Evolutionary conservation across 2,888 invertebrate species (phyloP), one percentile per base, ranked within the genome.

Genomic region (Acleris emargana): DNA sequence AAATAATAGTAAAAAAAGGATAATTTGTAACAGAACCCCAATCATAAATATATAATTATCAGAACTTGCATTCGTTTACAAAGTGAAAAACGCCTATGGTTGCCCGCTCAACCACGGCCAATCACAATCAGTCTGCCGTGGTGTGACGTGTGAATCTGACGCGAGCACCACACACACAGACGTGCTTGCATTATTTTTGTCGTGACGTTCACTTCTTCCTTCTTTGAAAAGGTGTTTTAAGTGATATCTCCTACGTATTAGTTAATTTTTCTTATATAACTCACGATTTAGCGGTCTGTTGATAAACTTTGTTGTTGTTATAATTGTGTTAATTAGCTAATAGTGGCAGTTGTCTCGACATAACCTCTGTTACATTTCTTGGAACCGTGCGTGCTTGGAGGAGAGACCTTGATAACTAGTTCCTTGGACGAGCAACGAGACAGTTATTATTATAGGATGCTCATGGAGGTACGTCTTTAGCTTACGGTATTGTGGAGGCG

Each of bases 401-500:
- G 84, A 88, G 81, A 91, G 93, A 91, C 93, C 93, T 93, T 93
- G 93, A 93, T 91, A 92, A 91, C 90, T 92, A 84, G 93, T 92
- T 92, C 88, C 88, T 91, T 86, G 86, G 89, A 85, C 88, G 84
- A 89, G 81, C 84, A 88, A 83, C 85, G 86, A 87, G 87, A 91
- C 90, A 91, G 87, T 91, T 90, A 87, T 81, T 88, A 86, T 86
- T 87, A 91, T 91, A 92, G 91, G 89, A 91, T 89, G 90, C 87
- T 81, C 74, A 76, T 87, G 84, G 91, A 93, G 93, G 92, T 93
- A 93, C 90, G 93, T 93, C 84, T 87, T 84, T 89, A 89, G 85
- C 84, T 87, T 88, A 84, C 83, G 67, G 62, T 61, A 57, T 86
- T 80, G 87, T 83, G 84, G 79, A 83, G 74, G 78, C 78, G 76